These are phyloP conservation scores for Lepidurus couesii DNA, from an alignment of 1,140 invertebrate species.

Conservation along the genomic window DNA sequence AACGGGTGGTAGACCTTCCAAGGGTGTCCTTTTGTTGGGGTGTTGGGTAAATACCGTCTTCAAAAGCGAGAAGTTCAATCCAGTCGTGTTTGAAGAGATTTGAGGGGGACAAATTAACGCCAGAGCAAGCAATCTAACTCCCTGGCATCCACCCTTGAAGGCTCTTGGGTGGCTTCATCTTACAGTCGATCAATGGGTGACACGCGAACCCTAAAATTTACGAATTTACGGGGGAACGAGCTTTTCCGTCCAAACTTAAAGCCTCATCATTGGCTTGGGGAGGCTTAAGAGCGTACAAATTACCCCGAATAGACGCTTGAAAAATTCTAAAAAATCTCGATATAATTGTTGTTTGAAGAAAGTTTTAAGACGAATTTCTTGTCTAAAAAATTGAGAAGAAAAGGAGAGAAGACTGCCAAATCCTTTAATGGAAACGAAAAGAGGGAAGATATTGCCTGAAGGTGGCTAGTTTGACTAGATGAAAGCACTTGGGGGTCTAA, in stretches of 20 bases:
- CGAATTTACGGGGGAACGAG: background rate
- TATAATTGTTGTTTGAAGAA: background rate
- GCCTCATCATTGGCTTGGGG: background rate
- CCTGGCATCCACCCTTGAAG: too few relatives aligned
- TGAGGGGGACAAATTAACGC: conserved; percentile 2
- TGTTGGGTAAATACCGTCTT: too few relatives aligned
- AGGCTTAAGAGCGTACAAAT: background rate
- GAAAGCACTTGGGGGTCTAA: background rate
- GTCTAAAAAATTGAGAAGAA: background rate
- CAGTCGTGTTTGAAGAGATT: too few relatives aligned
- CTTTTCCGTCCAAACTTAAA: background rate
- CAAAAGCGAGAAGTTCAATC: too few relatives aligned
- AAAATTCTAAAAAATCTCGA: too few relatives aligned
- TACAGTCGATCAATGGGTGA: background rate
- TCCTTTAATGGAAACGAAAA: background rate
- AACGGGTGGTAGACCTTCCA: background rate
- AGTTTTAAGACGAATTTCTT: background rate
- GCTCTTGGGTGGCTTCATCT: background rate
- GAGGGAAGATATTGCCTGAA: background rate
- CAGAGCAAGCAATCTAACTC: background rate
- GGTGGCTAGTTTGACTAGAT: background rate
- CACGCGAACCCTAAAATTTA: background rate
- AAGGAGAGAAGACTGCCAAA: background rate
- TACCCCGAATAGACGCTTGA: background rate
- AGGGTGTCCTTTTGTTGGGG: too few relatives aligned